A percentile compares a stretch with the other conserved stretches of the same genome.
These are phyloP conservation scores for Bradypodion ventrale DNA, from an alignment of 2,797 vertebrate species.

Conservation along the genomic window DNA sequence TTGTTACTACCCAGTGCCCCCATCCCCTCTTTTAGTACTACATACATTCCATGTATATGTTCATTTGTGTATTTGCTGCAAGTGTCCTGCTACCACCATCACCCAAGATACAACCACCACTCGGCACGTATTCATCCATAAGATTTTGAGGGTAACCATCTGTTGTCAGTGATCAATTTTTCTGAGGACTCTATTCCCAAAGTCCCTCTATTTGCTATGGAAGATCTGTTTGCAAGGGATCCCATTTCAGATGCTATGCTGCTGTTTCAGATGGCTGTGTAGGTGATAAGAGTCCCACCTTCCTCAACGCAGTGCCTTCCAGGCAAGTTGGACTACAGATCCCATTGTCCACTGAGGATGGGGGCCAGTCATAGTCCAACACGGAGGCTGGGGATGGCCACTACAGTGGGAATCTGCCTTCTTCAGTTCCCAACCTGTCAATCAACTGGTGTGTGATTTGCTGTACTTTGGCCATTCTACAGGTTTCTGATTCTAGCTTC, in stretches of 20 bases:
- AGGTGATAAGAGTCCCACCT: too few species aligned
- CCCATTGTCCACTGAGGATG: background rate
- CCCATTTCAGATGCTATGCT: background rate
- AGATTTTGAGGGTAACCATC: background rate
- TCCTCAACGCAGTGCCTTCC: too few species aligned
- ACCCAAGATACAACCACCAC: background rate
- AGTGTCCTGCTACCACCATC: background rate
- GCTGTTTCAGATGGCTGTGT: background rate
- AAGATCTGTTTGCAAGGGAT: background rate
- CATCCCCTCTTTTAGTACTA: too few species aligned
- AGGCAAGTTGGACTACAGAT: too few species aligned
- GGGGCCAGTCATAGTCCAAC: too few species aligned
- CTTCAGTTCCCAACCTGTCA: background rate
- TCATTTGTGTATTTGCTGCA: background rate
- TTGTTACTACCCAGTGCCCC: too few species aligned
- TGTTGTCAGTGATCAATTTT: background rate
- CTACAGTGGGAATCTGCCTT: background rate
- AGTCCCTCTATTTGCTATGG: background rate
- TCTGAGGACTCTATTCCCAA: background rate
- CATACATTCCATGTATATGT: background rate
- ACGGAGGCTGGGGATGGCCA: too few species aligned
- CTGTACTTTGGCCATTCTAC: background rate
- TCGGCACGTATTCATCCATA: background rate
- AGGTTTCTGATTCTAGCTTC: background rate
- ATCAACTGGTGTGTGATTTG: background rate